Percentiles rank a stretch among this genome's conserved stretches.
These are phyloP conservation scores for Lipotes vexillifer DNA, from an alignment of 2,113 vertebrate genomes.

Conservation along the genomic window DNA sequence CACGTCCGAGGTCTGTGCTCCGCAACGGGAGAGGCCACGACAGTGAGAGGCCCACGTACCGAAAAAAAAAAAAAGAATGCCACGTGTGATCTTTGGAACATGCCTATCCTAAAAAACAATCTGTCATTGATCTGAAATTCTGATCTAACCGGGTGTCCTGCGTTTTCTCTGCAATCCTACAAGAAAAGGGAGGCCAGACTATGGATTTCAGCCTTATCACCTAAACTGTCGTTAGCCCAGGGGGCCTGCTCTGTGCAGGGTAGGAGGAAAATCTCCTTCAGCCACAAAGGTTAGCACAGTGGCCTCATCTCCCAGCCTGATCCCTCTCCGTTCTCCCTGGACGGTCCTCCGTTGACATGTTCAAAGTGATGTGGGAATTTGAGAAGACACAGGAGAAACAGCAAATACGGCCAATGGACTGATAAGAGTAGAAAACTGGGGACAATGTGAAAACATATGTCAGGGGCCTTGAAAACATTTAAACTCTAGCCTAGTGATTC, in stretches of 20 bases:
- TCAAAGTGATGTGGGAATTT: background rate
- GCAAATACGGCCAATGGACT: background rate
- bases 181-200: background rate
- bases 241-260: background rate
- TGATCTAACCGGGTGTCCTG: background rate
- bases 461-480: background rate
- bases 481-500: background rate
- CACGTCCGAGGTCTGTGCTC: too few relatives aligned
- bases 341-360: background rate
- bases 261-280: background rate
- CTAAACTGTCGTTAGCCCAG: background rate
- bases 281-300: background rate
- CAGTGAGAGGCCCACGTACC: too few relatives aligned
- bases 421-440: background rate
- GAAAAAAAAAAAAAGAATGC: background rate
- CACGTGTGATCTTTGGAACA: background rate
- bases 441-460: background rate
- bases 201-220: background rate
- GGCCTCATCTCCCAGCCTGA: too few relatives aligned
- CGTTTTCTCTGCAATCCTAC: background rate
- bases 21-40: too few relatives aligned
- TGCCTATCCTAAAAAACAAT: background rate
- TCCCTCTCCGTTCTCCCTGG: too few relatives aligned
- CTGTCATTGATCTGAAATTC: background rate
- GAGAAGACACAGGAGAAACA: background rate